Percentiles rank a stretch among this genome's conserved stretches.
phyloP scores from a whole-genome alignment of 1,140 invertebrate species.

The Drosophila varians region DNA sequence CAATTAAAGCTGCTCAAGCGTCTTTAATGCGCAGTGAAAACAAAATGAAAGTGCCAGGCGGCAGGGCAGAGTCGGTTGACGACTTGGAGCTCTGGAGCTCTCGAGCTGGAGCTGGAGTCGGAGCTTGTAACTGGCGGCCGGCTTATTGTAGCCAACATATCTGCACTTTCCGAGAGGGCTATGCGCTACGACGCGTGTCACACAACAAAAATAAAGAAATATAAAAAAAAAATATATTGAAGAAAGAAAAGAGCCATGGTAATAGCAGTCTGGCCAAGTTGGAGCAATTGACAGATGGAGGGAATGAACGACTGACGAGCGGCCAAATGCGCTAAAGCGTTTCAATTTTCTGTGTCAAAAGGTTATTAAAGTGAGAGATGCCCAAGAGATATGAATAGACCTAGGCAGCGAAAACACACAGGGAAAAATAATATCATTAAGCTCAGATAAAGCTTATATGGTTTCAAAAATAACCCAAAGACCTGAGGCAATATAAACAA shows the following conservation, averaged over 20 bases:
- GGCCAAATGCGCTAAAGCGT: constrained; percentile 66
- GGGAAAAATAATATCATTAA: not conserved
- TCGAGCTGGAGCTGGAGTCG: constrained; percentile 22
- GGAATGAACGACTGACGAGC: constrained; percentile 29
- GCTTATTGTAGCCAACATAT: constrained; percentile 44
- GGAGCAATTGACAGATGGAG: constrained; percentile 18
- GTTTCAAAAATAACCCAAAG: too few species aligned
- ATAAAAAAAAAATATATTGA: not conserved
- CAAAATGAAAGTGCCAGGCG: constrained; percentile 71
- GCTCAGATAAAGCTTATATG: not conserved
- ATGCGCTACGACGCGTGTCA: constrained; percentile 62
- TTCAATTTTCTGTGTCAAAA: constrained; percentile 78
- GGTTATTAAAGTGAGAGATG: constrained; percentile 71
- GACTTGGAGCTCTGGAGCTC: too few species aligned
- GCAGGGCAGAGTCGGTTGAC: constrained; percentile 30
- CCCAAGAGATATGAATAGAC: constrained; percentile 34
- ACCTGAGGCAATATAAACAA: too few species aligned
- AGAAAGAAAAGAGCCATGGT: constrained; percentile 7
- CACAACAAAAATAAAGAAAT: constrained; percentile 34
- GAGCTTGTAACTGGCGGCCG: constrained; percentile 24
- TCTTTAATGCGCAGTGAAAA: constrained; percentile 79
- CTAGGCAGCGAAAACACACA: constrained; percentile 5
- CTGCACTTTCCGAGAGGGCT: constrained; percentile 39
- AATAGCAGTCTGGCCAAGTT: not conserved
- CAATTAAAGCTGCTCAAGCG: constrained; percentile 79